phyloP scores from a whole-genome alignment of 2,888 invertebrate species.

The Scelioninae gen. 1 region DNA sequence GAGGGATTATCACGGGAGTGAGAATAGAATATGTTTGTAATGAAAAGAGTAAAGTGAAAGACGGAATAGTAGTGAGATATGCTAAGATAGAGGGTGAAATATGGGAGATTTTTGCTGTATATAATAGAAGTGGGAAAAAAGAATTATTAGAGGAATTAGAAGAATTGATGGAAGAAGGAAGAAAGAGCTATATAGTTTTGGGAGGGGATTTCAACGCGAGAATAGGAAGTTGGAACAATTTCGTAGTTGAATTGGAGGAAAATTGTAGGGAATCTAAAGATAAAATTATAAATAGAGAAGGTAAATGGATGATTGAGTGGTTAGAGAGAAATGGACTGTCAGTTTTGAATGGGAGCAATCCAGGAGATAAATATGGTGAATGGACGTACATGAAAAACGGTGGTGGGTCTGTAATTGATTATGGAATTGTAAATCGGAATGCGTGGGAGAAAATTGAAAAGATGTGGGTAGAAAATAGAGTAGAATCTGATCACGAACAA shows the following conservation, averaged over 20 bases:
- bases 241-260: background rate
- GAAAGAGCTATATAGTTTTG: no score
- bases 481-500: constrained; percentile 15
- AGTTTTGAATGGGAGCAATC: background rate
- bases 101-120: background rate
- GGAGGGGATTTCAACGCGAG: no score
- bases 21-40: background rate
- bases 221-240: background rate
- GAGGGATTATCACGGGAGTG: no score
- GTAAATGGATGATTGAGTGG: constrained; percentile 1
- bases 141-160: background rate
- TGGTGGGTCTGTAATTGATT: constrained; percentile 10
- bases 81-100: background rate
- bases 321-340: background rate
- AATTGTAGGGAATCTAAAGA: background rate
- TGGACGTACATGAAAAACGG: background rate
- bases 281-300: constrained; percentile 1
- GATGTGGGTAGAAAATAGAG: background rate
- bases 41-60: background rate
- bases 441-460: background rate
- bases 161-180: no score
- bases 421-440: background rate
- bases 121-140: background rate
- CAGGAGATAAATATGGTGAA: constrained; percentile 2
- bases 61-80: background rate